Evolutionary conservation across 1,140 invertebrate genomes (phyloP).

Genomic region (Lepidotrigona ventralis): DNA sequence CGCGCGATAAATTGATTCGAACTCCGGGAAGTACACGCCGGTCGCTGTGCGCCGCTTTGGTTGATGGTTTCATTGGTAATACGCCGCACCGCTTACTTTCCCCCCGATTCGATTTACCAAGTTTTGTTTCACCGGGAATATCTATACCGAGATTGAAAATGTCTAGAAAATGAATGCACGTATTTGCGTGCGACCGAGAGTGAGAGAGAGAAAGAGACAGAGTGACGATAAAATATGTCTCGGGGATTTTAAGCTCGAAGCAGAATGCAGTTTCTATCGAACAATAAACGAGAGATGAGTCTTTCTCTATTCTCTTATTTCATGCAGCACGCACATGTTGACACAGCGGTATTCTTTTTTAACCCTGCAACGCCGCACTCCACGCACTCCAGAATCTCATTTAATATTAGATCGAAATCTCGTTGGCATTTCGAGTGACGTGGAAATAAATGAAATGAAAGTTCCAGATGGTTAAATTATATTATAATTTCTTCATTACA

Average conservation of each 20-base stretch:
- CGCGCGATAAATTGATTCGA: slow-evolving; percentile 16
- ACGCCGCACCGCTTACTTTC: slow-evolving; percentile 13
- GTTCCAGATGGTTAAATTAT: neutral
- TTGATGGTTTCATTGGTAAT: slow-evolving; percentile 13
- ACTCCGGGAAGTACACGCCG: neutral
- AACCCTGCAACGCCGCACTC: neutral
- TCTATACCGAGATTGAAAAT: slow-evolving; percentile 9
- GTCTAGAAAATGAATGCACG: neutral
- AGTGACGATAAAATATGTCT: neutral
- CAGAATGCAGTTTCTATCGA: neutral
- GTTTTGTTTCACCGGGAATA: neutral
- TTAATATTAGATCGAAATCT: neutral
- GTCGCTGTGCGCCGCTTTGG: neutral
- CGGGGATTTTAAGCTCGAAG: neutral
- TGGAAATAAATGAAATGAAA: neutral
- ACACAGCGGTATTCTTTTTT: neutral
- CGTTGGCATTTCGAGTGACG: neutral
- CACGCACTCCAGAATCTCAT: neutral
- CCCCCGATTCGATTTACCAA: slow-evolving; percentile 27
- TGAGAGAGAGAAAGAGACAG: neutral
- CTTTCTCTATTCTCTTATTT: neutral
- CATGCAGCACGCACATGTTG: neutral
- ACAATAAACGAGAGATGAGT: neutral
- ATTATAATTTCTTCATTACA: neutral
- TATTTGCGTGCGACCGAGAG: neutral